Base-by-base conservation (phyloP, 2,888 invertebrate species). In the Resseliella maxima region DNA sequence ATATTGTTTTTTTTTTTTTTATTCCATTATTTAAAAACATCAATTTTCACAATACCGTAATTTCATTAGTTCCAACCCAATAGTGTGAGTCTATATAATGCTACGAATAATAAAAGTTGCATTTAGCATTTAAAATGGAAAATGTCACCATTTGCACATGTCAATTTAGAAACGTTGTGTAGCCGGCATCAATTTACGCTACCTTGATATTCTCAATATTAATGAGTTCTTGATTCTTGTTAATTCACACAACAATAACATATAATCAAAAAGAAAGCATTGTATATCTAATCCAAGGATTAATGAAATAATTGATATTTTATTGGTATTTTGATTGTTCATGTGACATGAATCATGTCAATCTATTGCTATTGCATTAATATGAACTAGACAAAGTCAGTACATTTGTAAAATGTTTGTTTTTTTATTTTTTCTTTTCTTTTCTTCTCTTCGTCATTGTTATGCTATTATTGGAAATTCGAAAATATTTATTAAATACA, bases 401-500 rank as follows among this genome's bases (percentile, higher is more conserved):
- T 15, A 18, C 46, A 50, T 15, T 50, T 18, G 18, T 50, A 18
- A 15, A 8, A 50, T n/a, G 18, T 50, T 15, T 6, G 8, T 50
- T 50, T 50, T 50, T 50, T 50, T 50, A 50, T 15, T 50, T 8
- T n/a, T n/a, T n/a, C n/a, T n/a, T n/a, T n/a, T n/a, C n/a, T n/a
- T n/a, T n/a, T n/a, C n/a, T n/a, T n/a, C n/a, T n/a, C n/a, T n/a
- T n/a, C n/a, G n/a, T n/a, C n/a, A 59, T 59, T 27, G n/a, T 24
- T 3, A 2, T 18, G 21, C 50, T 18, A 50, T 50, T 50, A 21
- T 50, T 50, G 18, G 24, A 59, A 59, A 31, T 72, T 72, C 12
- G 2, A 72, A 72, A 72, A 72, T 72, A 35, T 72, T 72, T n/a
- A 72, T 72, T 72, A 72, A 31, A 72, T 31, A 72, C 31, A 72